Base-by-base conservation (phyloP, 2,797 vertebrate species). In the Scleropages formosus region DNA sequence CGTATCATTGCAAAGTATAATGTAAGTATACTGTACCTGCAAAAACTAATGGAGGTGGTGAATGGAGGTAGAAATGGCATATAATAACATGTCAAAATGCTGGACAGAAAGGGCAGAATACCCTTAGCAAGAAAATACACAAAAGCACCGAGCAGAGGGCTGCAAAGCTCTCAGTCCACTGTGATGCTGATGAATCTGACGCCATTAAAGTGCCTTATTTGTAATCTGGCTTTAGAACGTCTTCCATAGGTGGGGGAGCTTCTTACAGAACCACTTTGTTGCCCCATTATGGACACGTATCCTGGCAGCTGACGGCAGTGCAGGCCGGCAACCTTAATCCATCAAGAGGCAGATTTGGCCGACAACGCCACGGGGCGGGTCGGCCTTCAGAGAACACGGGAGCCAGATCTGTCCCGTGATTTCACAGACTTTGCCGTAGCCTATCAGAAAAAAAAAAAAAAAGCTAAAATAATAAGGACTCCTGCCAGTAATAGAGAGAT, bases 41-140 rank as follows among this genome's bases (percentile, higher is more conserved):
- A 20, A 69, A 20, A 46, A 39, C 39, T 10, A 49, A 69, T 13
- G 15, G 22, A 12, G 31, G 61, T 4, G 60, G 16, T 63, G 8
- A 63, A 31, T 4, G 75, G 18, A 53, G 67, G 66, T n/a, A 11
- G n/a, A 39, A 20, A 24, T 58, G 13, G 72, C 20, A 49, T 44
- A 49, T 16, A 39, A 65, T 51, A n/a, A 53, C 49, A 39, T 58
- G 47, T 74, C 73, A 74, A 74, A 74, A 65, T 27, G 27, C 62
- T 18, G 27, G 11, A 39, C 74, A 79, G 80, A 80, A 75, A 81
- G 78, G 73, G 18, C n/a, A 82, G 77, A 75, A 87, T 84, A 87
- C 84, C 82, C 86, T 78, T 86, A 80, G 79, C 76, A 83, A 79
- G 67, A 39, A 82, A 81, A 80, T 74, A 73, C 39, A 68, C 27